These are phyloP conservation scores for Chrysogorgia sp. DNA, from an alignment of 92 coral and sea anemone genomes.

Conservation along the genomic window DNA sequence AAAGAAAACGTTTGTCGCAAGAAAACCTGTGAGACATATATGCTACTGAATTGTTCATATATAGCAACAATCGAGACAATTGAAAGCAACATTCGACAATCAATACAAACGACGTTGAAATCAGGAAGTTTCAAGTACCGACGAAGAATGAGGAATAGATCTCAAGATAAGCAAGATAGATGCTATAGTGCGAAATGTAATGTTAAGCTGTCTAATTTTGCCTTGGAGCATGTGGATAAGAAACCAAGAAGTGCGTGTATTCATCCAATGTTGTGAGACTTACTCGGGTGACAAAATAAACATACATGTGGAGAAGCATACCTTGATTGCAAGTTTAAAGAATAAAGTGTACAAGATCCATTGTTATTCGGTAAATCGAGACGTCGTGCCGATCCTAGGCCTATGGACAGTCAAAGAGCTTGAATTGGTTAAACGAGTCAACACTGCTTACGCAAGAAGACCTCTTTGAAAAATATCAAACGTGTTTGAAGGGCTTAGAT, in stretches of 20 bases:
- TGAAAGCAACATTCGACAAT: too few relatives aligned
- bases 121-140: slow-evolving; percentile 38
- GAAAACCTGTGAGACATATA: slow-evolving; percentile 1
- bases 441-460: slow-evolving; percentile 11
- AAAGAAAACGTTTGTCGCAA: slow-evolving; percentile 45
- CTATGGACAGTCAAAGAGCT: slow-evolving; percentile 3
- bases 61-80: too few relatives aligned
- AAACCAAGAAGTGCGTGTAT: too few relatives aligned
- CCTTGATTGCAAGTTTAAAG: slow-evolving; percentile 20
- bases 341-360: slow-evolving; percentile 24
- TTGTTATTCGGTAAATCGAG: slow-evolving; percentile 26
- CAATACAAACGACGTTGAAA: too few relatives aligned
- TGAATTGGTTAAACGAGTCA: slow-evolving; percentile 15
- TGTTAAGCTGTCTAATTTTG: neutral
- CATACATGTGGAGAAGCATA: slow-evolving; percentile 35
- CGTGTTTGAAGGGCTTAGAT: neutral
- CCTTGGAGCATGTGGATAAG: too few relatives aligned
- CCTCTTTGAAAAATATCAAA: neutral
- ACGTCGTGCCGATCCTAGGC: slow-evolving; percentile 10
- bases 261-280: neutral
- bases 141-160: slow-evolving; percentile 17
- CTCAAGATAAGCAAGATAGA: neutral
- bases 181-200: slow-evolving; percentile 47
- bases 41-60: too few relatives aligned
- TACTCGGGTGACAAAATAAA: slow-evolving; percentile 12